Conservation (phyloP, 64 coral and sea anemone genomes). For the Anthopleura sola region DNA sequence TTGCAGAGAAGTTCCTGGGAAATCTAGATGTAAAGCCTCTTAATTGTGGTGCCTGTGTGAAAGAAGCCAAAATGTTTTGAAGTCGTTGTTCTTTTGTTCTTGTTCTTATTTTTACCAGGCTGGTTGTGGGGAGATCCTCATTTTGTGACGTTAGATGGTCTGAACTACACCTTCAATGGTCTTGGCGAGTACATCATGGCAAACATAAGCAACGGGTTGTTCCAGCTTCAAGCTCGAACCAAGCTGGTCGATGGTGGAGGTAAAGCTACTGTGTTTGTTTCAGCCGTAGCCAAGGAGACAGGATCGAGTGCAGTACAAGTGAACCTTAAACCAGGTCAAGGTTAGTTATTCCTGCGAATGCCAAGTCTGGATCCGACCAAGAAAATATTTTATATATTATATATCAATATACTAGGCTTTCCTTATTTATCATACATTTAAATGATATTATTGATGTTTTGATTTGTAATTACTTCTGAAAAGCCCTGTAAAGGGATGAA, state of each 20-base stretch:
- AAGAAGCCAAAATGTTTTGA: background rate
- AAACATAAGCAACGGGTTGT: conserved; percentile 2
- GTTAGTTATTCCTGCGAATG: conserved; percentile 27
- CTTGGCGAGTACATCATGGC: conserved; percentile 54
- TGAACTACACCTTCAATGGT: conserved; percentile 68
- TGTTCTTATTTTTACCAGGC: background rate
- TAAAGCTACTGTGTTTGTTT: conserved; percentile 36
- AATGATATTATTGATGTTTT: no score
- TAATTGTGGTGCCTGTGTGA: background rate
- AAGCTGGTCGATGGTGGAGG: conserved; percentile 42
- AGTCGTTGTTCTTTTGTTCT: background rate
- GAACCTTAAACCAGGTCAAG: conserved; percentile 20
- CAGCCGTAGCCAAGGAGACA: conserved; percentile 40
- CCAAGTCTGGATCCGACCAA: no score
- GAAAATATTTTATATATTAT: background rate
- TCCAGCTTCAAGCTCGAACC: conserved; percentile 55
- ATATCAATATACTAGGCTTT: no score
- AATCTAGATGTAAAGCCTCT: background rate
- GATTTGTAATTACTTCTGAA: no score
- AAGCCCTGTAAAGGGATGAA: no score
- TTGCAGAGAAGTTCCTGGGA: no score
- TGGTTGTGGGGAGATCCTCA: conserved; percentile 55
- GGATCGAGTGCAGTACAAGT: conserved; percentile 24
- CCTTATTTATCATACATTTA: no score
- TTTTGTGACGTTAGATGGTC: conserved; percentile 43